Percentiles rank a stretch among this genome's conserved stretches.
These are phyloP conservation scores for Phymatocera aterrima DNA, from an alignment of 2,888 invertebrate genomes.

Conservation along the genomic window DNA sequence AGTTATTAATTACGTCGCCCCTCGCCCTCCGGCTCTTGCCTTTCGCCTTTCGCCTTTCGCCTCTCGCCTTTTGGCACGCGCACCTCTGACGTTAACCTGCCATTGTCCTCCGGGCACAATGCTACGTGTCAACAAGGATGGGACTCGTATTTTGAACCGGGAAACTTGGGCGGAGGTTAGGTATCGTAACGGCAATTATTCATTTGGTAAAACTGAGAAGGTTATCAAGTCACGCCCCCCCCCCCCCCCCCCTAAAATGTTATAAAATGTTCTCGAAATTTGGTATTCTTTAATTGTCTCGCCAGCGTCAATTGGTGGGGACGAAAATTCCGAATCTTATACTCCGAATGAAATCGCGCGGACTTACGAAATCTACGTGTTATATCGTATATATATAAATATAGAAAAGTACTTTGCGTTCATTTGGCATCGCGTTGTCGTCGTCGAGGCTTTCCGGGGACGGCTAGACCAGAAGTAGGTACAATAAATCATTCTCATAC, in stretches of 20 bases:
- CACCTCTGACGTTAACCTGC: conserved; percentile 56
- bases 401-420: conserved; percentile 59
- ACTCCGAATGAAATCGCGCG: background rate
- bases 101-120: conserved; percentile 67
- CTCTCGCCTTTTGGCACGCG: conserved; percentile 45
- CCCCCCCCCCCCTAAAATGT: too few species aligned
- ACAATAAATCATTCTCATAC: conserved; percentile 66
- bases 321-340: too few species aligned
- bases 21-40: conserved; percentile 48
- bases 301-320: too few species aligned
- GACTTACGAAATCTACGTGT: background rate
- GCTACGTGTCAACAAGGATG: conserved; percentile 71
- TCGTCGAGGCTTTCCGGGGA: conserved; percentile 50
- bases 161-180: too few species aligned
- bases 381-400: background rate
- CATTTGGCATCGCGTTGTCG: conserved; percentile 60
- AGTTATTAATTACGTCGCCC: conserved; percentile 68
- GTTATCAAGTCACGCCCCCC: too few species aligned
- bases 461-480: conserved; percentile 47
- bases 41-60: conserved; percentile 39
- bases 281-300: background rate
- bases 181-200: conserved; percentile 25
- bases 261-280: too few species aligned
- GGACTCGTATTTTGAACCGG: conserved; percentile 62
- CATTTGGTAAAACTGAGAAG: too few species aligned